Conservation (phyloP, 2,797 vertebrate genomes). For the Oophaga sylvatica region DNA sequence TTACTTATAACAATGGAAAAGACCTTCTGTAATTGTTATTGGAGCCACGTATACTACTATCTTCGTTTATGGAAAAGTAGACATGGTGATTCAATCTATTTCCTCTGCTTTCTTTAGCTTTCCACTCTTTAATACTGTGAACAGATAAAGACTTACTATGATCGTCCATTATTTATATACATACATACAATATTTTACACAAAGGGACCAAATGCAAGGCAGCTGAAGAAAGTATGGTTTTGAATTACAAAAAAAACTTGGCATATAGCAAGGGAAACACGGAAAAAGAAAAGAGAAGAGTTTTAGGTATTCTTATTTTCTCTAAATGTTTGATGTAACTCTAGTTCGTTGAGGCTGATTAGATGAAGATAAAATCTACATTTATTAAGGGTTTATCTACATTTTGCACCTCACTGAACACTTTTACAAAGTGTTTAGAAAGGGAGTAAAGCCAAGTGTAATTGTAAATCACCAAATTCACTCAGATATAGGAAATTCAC, state of each 20-base stretch:
- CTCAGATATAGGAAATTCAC: too few species aligned
- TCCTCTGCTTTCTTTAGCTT: conserved; percentile 39
- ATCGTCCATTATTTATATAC: not conserved
- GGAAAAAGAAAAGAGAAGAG: not conserved
- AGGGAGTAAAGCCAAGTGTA: too few species aligned
- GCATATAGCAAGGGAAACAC: not conserved
- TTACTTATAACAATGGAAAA: conserved; percentile 17
- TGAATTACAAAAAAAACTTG: not conserved
- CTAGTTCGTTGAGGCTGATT: too few species aligned
- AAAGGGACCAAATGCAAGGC: not conserved
- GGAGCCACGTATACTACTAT: conserved; percentile 36
- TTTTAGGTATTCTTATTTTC: not conserved
- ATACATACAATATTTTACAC: not conserved
- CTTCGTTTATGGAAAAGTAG: conserved; percentile 13
- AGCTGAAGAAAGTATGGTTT: not conserved
- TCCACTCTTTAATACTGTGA: not conserved
- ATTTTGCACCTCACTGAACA: too few species aligned
- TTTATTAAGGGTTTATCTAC: too few species aligned
- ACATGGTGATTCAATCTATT: conserved; percentile 19
- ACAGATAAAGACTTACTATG: not conserved
- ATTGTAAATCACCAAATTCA: too few species aligned
- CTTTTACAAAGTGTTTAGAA: too few species aligned
- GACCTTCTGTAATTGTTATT: conserved; percentile 52
- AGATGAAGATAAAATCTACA: too few species aligned
- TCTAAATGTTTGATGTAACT: too few species aligned